Evolutionary conservation across 2,113 vertebrate species (phyloP).

Genomic region (Holacanthus passer): DNA sequence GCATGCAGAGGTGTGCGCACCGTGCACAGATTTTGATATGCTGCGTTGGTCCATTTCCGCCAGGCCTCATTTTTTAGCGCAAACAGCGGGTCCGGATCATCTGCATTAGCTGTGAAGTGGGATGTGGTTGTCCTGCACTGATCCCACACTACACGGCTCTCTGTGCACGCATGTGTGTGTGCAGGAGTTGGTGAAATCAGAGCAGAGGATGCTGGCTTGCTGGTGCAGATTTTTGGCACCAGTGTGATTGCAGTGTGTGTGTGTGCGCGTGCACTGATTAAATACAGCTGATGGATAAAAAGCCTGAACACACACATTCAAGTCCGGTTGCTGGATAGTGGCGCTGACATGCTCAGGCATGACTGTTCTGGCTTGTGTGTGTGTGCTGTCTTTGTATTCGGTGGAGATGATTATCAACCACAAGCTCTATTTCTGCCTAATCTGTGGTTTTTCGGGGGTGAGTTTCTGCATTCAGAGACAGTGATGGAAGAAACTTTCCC

Average conservation of each 20-base stretch:
- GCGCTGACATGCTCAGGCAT: constrained; percentile 60
- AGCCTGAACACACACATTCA: constrained; percentile 25
- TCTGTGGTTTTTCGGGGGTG: neutral
- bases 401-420: constrained; percentile 35
- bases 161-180: neutral
- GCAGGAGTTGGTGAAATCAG: constrained; percentile 46
- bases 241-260: constrained; percentile 65
- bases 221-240: constrained; percentile 63
- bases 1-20: neutral
- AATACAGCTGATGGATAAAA: constrained; percentile 59
- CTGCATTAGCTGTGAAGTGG: neutral
- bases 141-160: neutral
- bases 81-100: constrained; percentile 7
- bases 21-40: constrained; percentile 24
- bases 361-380: constrained; percentile 26
- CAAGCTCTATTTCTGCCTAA: neutral
- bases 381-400: constrained; percentile 33
- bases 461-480: neutral
- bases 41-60: constrained; percentile 34
- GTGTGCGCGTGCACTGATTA: constrained; percentile 30
- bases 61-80: constrained; percentile 27
- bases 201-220: constrained; percentile 47
- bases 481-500: constrained; percentile 6
- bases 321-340: constrained; percentile 10
- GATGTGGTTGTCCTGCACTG: constrained; percentile 8